Base-by-base conservation (phyloP, 2,797 vertebrate genomes). In the Dicrostonyx torquatus region DNA sequence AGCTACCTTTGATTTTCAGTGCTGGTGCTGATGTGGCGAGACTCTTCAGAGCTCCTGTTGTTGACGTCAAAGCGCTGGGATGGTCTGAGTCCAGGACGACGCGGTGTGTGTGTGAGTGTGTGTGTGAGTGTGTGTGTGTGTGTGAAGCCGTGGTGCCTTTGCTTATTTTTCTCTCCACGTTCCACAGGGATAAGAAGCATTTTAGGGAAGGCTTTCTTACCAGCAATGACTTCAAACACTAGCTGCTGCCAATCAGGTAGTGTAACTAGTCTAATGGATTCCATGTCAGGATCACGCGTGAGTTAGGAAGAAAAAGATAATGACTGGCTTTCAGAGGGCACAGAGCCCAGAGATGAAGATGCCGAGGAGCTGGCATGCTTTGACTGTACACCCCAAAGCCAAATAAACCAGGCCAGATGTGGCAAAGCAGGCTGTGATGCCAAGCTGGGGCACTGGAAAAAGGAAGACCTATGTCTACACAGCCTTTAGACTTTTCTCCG, bases 1-100 rank as follows among this genome's bases (percentile, higher is more conserved):
- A 98, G 95, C 96, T 97, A 94, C 97, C 93, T 97, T 97, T 96
- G 96, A 80, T 94, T 98, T 97, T 95, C 96, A 96, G 58, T 93
- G 85, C 92, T 93, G 91, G 91, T 95, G 96, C 87, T 97, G 94
- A 96, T 58, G 64, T 93, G 86, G 76, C 73, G 70, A 88, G 83
- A 85, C 84, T 89, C 95, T 88, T 4, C 8, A 94, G 96, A 91
- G 94, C 95, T 96, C 90, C 94, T 75, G 87, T 85, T 66, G 80
- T 92, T 96, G 50, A 0, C 64, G 80, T 96, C 96, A 85, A 48
- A 0, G 72, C 70, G 17, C 75, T 64, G 24, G 89, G 75, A 31
- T 26, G 86, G 82, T 55, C 48, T 18, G 78, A 76, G 50, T 76
- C 50, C 26, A 88, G 60, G 45, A 20, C 53, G 2, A 90, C 15